These are phyloP conservation scores for Cyprinus carpio DNA, from an alignment of 2,113 vertebrate species.

Conservation along the genomic window DNA sequence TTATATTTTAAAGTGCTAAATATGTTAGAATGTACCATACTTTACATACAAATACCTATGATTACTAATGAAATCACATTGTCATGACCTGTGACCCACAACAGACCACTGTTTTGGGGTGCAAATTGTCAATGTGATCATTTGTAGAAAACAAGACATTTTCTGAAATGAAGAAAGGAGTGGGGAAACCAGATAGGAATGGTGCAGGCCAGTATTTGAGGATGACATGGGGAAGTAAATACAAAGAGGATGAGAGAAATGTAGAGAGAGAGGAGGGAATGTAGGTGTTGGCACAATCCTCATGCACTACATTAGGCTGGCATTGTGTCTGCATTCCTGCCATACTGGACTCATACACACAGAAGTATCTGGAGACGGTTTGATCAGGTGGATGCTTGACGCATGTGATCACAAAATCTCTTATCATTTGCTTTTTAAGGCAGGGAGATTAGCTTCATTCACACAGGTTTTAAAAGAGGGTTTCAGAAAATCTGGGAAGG, in stretches of 20 bases:
- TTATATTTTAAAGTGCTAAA: background rate
- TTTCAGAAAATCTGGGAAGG: background rate
- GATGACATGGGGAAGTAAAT: background rate
- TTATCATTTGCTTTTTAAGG: background rate
- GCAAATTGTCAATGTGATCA: background rate
- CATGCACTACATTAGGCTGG: constrained; percentile 29
- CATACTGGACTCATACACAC: background rate
- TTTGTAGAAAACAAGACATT: background rate
- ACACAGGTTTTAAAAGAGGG: background rate
- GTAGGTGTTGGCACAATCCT: constrained; percentile 3
- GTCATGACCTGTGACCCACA: background rate
- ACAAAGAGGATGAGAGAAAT: background rate
- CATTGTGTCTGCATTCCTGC: background rate
- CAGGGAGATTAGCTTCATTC: constrained; percentile 1
- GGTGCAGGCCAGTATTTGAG: background rate
- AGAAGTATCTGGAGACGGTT: background rate
- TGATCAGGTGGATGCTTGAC: background rate
- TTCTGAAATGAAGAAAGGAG: background rate
- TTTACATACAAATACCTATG: background rate
- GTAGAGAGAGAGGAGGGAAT: background rate
- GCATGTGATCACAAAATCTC: constrained; percentile 9
- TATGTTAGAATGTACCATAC: background rate
- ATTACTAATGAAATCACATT: background rate
- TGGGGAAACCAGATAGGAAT: background rate
- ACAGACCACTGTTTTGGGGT: background rate